Evolutionary conservation across 2,888 invertebrate species (phyloP).

Genomic region (Noctua comes): DNA sequence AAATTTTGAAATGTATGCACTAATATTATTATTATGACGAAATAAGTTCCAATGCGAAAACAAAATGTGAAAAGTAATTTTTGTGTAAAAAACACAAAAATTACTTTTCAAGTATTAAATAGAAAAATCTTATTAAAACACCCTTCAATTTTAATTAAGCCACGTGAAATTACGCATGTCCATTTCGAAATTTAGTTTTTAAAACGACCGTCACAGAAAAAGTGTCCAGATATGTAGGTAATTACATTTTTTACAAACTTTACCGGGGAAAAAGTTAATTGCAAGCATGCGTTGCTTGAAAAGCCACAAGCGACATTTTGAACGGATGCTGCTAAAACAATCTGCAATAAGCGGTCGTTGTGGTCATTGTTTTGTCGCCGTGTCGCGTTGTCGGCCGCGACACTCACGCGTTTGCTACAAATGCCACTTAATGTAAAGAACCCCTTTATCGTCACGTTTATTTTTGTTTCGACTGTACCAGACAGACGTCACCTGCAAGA

Average conservation of each 20-base stretch:
- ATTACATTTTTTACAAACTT: constrained; percentile 54
- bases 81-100: no score
- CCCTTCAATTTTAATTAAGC: constrained; percentile 23
- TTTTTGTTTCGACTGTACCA: constrained; percentile 50
- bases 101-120: neutral
- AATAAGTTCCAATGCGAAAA: neutral
- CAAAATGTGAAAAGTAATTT: no score
- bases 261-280: constrained; percentile 64
- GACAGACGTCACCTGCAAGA: constrained; percentile 42
- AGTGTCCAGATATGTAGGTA: constrained; percentile 2
- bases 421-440: constrained; percentile 62
- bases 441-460: constrained; percentile 51
- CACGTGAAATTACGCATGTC: constrained; percentile 19
- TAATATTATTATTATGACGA: neutral
- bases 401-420: constrained; percentile 63
- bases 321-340: constrained; percentile 73
- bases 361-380: constrained; percentile 66
- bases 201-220: constrained; percentile 16
- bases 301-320: constrained; percentile 71
- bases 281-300: constrained; percentile 62
- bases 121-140: neutral
- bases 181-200: constrained; percentile 15
- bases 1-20: constrained; percentile 3
- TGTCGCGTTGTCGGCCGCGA: constrained; percentile 53
- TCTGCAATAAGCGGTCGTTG: constrained; percentile 71